These are phyloP conservation scores for Datnioides undecimradiatus DNA, from an alignment of 2,113 vertebrate species.

Conservation along the genomic window DNA sequence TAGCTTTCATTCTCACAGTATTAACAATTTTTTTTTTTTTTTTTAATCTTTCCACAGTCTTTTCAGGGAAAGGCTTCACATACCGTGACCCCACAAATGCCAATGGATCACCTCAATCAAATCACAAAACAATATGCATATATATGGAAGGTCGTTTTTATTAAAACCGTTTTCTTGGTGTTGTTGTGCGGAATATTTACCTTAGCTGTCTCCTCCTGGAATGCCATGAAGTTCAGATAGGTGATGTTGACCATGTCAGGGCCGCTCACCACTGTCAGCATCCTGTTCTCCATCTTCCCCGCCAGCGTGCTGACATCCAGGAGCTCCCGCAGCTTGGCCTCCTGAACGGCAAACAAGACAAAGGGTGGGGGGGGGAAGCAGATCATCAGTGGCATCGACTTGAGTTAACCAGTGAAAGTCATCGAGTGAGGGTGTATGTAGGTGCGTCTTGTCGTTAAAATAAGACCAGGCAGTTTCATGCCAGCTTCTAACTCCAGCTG, in stretches of 20 bases:
- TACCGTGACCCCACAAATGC: background rate
- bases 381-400: background rate
- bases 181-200: conserved; percentile 73
- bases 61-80: background rate
- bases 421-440: background rate
- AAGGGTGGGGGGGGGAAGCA: background rate
- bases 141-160: background rate
- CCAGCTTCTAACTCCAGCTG: background rate
- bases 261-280: conserved; percentile 95
- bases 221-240: conserved; percentile 95
- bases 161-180: background rate
- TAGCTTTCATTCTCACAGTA: background rate
- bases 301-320: conserved; percentile 90
- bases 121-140: background rate
- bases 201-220: conserved; percentile 96
- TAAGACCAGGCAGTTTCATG: background rate
- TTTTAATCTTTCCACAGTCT: background rate
- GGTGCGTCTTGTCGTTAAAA: background rate
- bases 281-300: conserved; percentile 91
- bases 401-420: background rate
- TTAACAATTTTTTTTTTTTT: background rate
- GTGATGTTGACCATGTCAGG: conserved; percentile 96
- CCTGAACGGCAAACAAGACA: conserved; percentile 78
- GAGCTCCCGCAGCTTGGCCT: conserved; percentile 93
- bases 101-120: background rate